A percentile compares a stretch with the other conserved stretches of the same genome.
Evolutionary conservation across 2,888 invertebrate species (phyloP).

Genomic region (Molanna angustata): DNA sequence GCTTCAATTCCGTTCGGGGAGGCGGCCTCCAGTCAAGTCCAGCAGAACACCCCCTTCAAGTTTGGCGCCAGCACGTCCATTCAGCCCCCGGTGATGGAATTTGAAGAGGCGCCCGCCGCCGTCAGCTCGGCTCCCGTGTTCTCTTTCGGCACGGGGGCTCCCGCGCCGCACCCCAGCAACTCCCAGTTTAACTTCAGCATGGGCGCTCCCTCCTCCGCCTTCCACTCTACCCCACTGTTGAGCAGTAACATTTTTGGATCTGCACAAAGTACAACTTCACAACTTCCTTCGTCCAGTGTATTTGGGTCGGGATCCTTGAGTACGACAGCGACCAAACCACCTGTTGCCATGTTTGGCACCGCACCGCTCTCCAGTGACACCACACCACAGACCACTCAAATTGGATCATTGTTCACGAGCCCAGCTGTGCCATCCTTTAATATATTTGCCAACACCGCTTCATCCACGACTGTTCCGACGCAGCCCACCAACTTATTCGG

Average conservation of each 20-base stretch:
- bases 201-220: constrained; percentile 25
- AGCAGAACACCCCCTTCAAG: constrained; percentile 14
- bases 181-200: constrained; percentile 30
- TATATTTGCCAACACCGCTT: constrained; percentile 20
- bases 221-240: constrained; percentile 19
- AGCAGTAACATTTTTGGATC: no score
- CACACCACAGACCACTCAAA: neutral
- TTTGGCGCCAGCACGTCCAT: constrained; percentile 18
- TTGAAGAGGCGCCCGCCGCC: constrained; percentile 14
- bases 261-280: no score
- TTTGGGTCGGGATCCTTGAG: constrained; percentile 21
- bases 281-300: constrained; percentile 4
- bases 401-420: constrained; percentile 11
- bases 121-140: constrained; percentile 35
- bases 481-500: constrained; percentile 12
- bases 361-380: neutral
- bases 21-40: constrained; percentile 13
- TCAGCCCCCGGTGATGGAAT: constrained; percentile 7
- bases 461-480: neutral
- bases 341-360: constrained; percentile 18
- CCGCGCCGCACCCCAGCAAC: constrained; percentile 20
- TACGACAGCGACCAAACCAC: constrained; percentile 5
- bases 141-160: constrained; percentile 38
- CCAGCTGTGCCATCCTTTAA: constrained; percentile 13
- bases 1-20: constrained; percentile 28